Evolutionary conservation across 1,140 invertebrate genomes (phyloP).

Genomic region (Cyrtorhinus lividipennis): DNA sequence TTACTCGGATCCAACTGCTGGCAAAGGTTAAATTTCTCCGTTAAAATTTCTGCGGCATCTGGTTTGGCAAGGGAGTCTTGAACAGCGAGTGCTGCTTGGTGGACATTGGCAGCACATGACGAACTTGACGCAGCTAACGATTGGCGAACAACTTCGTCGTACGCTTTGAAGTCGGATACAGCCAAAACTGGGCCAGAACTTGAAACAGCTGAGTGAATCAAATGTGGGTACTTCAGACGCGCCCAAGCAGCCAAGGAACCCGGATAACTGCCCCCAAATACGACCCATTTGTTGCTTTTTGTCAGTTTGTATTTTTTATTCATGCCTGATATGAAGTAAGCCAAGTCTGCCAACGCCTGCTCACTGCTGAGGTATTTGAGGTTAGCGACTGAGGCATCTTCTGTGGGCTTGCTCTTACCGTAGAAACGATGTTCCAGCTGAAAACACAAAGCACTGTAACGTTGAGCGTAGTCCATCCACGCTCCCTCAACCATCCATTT

Average conservation of each 20-base stretch:
- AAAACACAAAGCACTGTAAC: constrained; percentile 67
- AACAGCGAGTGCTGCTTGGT: constrained; percentile 46
- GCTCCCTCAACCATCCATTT: constrained; percentile 69
- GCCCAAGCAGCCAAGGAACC: constrained; percentile 83
- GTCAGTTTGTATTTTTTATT: constrained; percentile 46
- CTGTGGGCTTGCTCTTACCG: constrained; percentile 78
- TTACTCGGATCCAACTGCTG: constrained; percentile 50
- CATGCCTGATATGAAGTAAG: constrained; percentile 59
- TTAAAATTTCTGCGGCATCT: not conserved
- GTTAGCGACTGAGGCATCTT: constrained; percentile 48
- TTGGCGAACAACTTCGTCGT: constrained; percentile 54
- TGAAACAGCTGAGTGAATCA: constrained; percentile 72
- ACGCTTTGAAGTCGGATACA: constrained; percentile 66
- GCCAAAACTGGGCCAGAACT: constrained; percentile 75
- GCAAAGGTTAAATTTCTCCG: constrained; percentile 47
- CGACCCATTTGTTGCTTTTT: constrained; percentile 63
- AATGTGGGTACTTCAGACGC: constrained; percentile 75
- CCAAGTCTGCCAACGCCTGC: constrained; percentile 77
- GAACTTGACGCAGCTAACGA: constrained; percentile 45
- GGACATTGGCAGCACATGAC: constrained; percentile 46
- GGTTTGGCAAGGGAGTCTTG: constrained; percentile 24
- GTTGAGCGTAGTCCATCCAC: constrained; percentile 70
- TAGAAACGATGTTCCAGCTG: constrained; percentile 87
- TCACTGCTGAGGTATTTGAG: constrained; percentile 63
- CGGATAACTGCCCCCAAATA: constrained; percentile 86